Conservation (phyloP, 2,888 invertebrate species). For the Alviniconcha strummeri region DNA sequence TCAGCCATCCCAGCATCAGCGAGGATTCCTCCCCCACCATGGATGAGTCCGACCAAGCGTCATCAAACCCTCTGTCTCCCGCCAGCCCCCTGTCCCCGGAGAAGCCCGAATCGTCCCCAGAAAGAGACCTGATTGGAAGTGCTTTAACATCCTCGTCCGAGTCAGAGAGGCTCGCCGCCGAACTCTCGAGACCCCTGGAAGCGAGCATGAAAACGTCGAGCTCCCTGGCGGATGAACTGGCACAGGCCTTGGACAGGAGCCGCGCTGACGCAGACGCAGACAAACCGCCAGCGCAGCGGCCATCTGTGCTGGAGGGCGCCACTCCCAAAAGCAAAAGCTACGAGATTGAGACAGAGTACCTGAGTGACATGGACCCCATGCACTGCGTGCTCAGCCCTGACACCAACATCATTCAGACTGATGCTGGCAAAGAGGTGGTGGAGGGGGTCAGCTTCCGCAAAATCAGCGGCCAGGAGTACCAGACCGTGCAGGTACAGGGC, state of each 20-base stretch:
- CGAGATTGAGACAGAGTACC: slow-evolving; percentile 63
- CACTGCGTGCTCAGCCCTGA: slow-evolving; percentile 55
- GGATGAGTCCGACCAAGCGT: neutral
- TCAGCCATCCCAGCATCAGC: slow-evolving; percentile 25
- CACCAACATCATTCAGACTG: slow-evolving; percentile 48
- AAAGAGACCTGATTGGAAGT: neutral
- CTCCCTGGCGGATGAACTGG: slow-evolving; percentile 13
- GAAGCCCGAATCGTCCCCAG: too few species aligned
- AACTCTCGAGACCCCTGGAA: neutral
- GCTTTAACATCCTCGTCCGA: neutral
- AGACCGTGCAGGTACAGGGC: slow-evolving; percentile 20
- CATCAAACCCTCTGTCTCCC: neutral
- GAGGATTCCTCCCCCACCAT: slow-evolving; percentile 23
- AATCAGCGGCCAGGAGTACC: slow-evolving; percentile 48
- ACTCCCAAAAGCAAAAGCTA: slow-evolving; percentile 6
- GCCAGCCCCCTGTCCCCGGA: neutral
- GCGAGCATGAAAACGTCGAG: slow-evolving; percentile 1
- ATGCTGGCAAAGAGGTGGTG: slow-evolving; percentile 57
- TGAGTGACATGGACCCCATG: slow-evolving; percentile 62
- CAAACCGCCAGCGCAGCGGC: neutral
- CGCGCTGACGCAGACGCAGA: neutral
- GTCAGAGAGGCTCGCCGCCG: neutral
- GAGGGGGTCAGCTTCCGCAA: slow-evolving; percentile 60
- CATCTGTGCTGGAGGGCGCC: neutral
- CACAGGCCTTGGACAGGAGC: neutral